Evolutionary conservation across 2,797 vertebrate species (phyloP).

Genomic region (Catharus ustulatus): DNA sequence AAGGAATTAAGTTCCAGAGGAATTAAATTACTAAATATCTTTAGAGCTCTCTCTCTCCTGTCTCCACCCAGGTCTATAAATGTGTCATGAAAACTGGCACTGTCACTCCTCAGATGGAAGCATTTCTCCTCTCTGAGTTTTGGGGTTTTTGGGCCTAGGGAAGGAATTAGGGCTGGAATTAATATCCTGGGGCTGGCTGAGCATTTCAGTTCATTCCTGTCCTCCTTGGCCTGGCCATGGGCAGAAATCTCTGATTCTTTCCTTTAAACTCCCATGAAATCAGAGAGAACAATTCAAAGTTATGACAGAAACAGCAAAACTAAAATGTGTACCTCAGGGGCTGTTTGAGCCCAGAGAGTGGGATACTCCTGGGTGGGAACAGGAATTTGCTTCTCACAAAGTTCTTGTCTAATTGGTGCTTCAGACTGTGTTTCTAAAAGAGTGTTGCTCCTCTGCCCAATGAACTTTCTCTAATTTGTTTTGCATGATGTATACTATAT

Average conservation of each 20-base stretch:
- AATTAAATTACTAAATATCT: neutral
- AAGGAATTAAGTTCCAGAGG: neutral
- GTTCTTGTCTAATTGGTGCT: neutral
- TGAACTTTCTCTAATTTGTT: no score
- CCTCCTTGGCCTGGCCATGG: neutral
- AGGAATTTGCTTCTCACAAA: neutral
- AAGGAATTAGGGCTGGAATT: neutral
- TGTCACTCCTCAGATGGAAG: neutral
- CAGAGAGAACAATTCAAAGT: neutral
- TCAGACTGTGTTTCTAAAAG: neutral
- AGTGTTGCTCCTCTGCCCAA: no score
- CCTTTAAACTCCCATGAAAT: neutral
- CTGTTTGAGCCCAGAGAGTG: neutral
- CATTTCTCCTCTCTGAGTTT: neutral
- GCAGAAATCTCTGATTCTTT: neutral
- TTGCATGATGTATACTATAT: no score
- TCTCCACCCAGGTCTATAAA: rapidly evolving
- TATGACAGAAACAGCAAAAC: neutral
- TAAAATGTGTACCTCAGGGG: neutral
- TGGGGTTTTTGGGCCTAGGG: neutral
- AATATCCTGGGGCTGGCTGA: neutral
- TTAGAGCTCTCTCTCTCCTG: neutral
- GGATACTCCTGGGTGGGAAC: neutral
- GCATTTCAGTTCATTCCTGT: neutral
- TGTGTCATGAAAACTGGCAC: neutral